phyloP scores from a whole-genome alignment of 1,140 invertebrate species.

The Ostrea denselamellosa region DNA sequence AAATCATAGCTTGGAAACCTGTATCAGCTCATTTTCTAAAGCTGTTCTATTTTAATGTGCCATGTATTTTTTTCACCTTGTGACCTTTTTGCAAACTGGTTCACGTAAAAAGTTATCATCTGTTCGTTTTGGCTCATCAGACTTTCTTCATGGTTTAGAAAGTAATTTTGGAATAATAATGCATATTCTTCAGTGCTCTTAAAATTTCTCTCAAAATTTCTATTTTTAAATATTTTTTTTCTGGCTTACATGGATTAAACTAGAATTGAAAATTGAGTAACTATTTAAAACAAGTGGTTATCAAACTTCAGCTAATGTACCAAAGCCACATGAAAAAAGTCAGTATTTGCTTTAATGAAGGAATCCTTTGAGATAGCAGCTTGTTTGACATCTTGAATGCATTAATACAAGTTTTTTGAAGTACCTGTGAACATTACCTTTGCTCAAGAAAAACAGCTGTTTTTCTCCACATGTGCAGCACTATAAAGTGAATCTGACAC shows the following conservation, averaged over 20 bases:
- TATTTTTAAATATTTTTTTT: neutral
- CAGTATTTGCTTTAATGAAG: constrained; percentile 36
- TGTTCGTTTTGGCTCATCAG: constrained; percentile 15
- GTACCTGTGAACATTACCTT: constrained; percentile 39
- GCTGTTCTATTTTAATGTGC: constrained; percentile 35
- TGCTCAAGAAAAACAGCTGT: constrained; percentile 34
- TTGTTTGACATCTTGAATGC: constrained; percentile 39
- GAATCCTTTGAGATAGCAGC: constrained; percentile 19
- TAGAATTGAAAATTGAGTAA: constrained; percentile 18
- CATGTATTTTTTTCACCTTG: constrained; percentile 37
- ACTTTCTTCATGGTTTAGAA: neutral
- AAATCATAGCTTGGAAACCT: constrained; percentile 11
- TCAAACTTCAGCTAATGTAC: constrained; percentile 22
- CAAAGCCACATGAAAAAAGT: constrained; percentile 35
- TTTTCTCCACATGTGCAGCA: constrained; percentile 34
- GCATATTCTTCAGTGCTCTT: neutral
- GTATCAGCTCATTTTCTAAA: constrained; percentile 34
- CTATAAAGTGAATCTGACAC: constrained; percentile 39
- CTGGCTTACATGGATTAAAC: neutral
- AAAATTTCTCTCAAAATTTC: neutral
- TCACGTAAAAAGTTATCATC: constrained; percentile 35
- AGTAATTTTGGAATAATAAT: neutral
- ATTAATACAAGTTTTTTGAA: constrained; percentile 38
- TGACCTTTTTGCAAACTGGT: constrained; percentile 20
- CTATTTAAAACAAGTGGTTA: constrained; percentile 30